These are phyloP conservation scores for Rhagoletis zephyria DNA, from an alignment of 1,140 invertebrate species.

Conservation along the genomic window DNA sequence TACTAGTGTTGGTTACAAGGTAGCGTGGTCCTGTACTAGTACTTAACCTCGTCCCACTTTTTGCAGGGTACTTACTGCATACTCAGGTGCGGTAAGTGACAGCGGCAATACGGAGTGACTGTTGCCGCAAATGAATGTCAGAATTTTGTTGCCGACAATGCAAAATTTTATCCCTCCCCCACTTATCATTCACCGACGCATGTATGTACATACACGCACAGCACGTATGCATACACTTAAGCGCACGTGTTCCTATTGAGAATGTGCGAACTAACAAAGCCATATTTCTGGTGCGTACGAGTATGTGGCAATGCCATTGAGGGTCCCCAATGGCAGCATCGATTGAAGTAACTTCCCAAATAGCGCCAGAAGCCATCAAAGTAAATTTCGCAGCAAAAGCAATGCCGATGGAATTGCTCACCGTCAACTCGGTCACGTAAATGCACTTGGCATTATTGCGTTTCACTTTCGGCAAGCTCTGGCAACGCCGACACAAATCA, in stretches of 20 bases:
- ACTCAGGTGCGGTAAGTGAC: background rate
- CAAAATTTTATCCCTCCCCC: background rate
- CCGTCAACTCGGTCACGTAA: slow-evolving; percentile 8
- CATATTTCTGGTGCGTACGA: background rate
- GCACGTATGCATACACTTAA: background rate
- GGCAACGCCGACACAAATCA: background rate
- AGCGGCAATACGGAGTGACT: background rate
- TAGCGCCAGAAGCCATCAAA: background rate
- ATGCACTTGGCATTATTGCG: background rate
- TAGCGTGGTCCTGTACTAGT: no score
- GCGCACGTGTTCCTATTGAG: no score
- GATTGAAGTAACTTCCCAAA: background rate
- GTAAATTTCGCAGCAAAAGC: background rate
- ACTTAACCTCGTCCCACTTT: no score
- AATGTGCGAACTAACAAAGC: background rate
- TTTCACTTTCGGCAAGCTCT: background rate
- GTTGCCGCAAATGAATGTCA: background rate
- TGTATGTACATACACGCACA: background rate
- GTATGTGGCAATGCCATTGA: background rate
- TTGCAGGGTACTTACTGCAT: no score
- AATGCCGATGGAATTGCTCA: background rate
- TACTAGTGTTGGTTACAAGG: no score
- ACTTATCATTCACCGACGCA: no score
- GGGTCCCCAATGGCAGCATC: background rate
- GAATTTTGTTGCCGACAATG: background rate